These are phyloP conservation scores for Copidosoma floridanum DNA, from an alignment of 1,140 invertebrate genomes.

Conservation along the genomic window DNA sequence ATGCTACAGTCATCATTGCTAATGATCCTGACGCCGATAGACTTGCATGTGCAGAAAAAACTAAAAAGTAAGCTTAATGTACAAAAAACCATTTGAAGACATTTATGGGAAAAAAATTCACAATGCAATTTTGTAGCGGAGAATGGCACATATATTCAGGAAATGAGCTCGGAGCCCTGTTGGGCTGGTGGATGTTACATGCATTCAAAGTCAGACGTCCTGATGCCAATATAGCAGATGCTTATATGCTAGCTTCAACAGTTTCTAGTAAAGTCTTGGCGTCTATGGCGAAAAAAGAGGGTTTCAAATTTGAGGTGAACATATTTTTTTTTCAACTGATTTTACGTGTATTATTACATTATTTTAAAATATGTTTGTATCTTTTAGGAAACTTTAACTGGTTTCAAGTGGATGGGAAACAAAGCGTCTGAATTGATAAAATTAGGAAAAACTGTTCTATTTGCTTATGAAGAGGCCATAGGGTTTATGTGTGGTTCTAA, in stretches of 20 bases:
- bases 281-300: conserved; percentile 79
- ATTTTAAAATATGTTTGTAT: background rate
- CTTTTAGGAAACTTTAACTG: conserved; percentile 88
- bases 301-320: conserved; percentile 75
- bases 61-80: conserved; percentile 48
- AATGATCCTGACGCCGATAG: conserved; percentile 99
- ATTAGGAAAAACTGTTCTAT: conserved; percentile 75
- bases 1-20: conserved; percentile 80
- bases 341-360: too few species aligned
- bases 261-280: conserved; percentile 96
- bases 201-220: conserved; percentile 59
- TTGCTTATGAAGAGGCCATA: conserved; percentile 94
- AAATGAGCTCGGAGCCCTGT: conserved; percentile 92
- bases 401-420: conserved; percentile 99
- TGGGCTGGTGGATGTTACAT: conserved; percentile 90
- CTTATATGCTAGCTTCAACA: conserved; percentile 88
- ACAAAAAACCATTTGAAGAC: background rate
- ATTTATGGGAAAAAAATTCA: background rate
- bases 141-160: conserved; percentile 92
- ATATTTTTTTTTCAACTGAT: conserved; percentile 1
- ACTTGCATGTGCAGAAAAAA: conserved; percentile 85
- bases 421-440: conserved; percentile 70
- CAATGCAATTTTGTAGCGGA: conserved; percentile 51
- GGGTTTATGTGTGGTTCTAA: conserved; percentile 90
- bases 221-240: conserved; percentile 54